A percentile compares a stretch with the other conserved stretches of the same genome.
Evolutionary conservation across 2,797 vertebrate species (phyloP).

Genomic region (Oophaga sylvatica): DNA sequence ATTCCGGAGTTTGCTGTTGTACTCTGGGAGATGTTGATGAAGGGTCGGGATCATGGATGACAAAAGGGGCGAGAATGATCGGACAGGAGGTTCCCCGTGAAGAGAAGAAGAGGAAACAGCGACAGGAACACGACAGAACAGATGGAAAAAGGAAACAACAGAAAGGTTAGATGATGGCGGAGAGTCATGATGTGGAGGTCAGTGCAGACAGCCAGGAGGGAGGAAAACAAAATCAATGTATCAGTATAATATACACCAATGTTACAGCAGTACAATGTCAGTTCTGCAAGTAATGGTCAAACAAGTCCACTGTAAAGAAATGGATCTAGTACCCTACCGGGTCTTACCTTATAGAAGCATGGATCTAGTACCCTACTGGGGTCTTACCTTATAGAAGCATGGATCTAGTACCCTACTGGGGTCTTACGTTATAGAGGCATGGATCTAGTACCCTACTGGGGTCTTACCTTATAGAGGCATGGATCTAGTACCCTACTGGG

Average conservation of each 20-base stretch:
- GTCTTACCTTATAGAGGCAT: no score
- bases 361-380: no score
- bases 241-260: neutral
- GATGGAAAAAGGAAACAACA: slow-evolving; percentile 64
- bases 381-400: no score
- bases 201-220: neutral
- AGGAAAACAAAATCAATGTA: neutral
- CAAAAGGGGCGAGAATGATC: neutral
- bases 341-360: no score
- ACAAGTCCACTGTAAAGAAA: no score
- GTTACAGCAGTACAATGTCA: neutral
- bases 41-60: slow-evolving; percentile 59
- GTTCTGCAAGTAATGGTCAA: no score
- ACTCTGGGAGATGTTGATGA: slow-evolving; percentile 69
- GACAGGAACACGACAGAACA: slow-evolving; percentile 64
- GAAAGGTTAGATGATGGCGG: slow-evolving; percentile 34
- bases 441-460: no score
- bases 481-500: no score
- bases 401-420: no score
- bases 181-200: slow-evolving; percentile 10
- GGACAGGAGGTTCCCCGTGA: slow-evolving; percentile 54
- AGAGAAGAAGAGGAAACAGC: neutral
- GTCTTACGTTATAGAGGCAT: no score
- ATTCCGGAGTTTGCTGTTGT: slow-evolving; percentile 78
- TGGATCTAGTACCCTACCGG: no score